These are phyloP conservation scores for Okapia johnstoni DNA, from an alignment of 2,113 vertebrate species.

Conservation along the genomic window DNA sequence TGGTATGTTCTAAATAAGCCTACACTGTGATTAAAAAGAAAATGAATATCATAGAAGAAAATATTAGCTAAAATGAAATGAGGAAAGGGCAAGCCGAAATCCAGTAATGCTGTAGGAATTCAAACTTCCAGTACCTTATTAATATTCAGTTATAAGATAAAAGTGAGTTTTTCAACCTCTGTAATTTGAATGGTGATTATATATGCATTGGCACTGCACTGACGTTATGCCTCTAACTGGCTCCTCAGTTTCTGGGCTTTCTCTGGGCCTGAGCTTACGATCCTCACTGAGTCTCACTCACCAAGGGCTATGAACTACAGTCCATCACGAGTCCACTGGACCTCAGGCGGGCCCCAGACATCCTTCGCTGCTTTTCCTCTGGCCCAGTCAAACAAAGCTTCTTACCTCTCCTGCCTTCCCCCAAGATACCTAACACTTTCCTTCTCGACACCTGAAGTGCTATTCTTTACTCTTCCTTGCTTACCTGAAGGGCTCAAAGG, in stretches of 20 bases:
- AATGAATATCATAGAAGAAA: conserved; percentile 41
- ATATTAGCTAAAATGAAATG: conserved; percentile 50
- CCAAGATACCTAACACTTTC: background rate
- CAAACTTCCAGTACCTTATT: conserved; percentile 39
- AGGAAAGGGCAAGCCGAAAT: conserved; percentile 24
- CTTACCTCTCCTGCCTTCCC: background rate
- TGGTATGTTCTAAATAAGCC: conserved; percentile 33
- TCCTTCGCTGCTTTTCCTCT: background rate
- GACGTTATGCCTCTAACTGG: background rate
- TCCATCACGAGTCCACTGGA: background rate
- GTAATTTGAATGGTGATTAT: conserved; percentile 19
- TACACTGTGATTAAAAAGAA: conserved; percentile 40
- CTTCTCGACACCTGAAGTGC: no score
- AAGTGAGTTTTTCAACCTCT: conserved; percentile 44
- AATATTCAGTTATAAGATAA: conserved; percentile 59
- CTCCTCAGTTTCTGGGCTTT: background rate
- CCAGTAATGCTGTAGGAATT: conserved; percentile 53
- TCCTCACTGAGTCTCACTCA: background rate
- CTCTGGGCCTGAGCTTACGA: background rate
- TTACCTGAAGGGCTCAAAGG: background rate
- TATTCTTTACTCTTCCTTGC: background rate
- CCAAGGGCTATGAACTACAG: background rate
- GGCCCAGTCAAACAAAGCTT: background rate
- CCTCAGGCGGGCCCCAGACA: background rate
- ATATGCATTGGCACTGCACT: background rate